These are phyloP conservation scores for Nannoperca australis DNA, from an alignment of 2,797 vertebrate species.

Conservation along the genomic window DNA sequence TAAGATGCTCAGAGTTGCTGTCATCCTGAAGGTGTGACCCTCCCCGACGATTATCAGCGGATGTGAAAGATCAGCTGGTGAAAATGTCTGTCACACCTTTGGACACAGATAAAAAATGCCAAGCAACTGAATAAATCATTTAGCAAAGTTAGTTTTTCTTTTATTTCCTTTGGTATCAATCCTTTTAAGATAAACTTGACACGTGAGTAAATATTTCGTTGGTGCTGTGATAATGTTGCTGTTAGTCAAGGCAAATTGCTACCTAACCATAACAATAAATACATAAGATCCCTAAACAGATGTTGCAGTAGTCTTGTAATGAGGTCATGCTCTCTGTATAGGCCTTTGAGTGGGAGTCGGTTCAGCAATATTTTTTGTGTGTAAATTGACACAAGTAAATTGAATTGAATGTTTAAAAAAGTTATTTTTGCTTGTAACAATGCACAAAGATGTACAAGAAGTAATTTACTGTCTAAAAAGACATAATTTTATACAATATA, in stretches of 20 bases:
- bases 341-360: neutral
- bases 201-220: neutral
- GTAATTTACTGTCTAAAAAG: too few species aligned
- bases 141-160: constrained; percentile 19
- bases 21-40: neutral
- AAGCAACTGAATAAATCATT: neutral
- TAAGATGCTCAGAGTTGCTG: constrained; percentile 14
- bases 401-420: too few species aligned
- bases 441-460: too few species aligned
- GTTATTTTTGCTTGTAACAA: too few species aligned
- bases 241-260: neutral
- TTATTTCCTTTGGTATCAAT: constrained; percentile 13
- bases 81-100: neutral
- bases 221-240: neutral
- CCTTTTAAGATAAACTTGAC: constrained; percentile 1
- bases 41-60: neutral
- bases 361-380: neutral
- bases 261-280: neutral
- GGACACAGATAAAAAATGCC: neutral
- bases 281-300: neutral
- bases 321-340: neutral
- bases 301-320: neutral
- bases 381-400: neutral
- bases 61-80: constrained; percentile 19
- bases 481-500: too few species aligned